phyloP scores from a whole-genome alignment of 1,140 invertebrate species.

The Brachystomella parvula region DNA sequence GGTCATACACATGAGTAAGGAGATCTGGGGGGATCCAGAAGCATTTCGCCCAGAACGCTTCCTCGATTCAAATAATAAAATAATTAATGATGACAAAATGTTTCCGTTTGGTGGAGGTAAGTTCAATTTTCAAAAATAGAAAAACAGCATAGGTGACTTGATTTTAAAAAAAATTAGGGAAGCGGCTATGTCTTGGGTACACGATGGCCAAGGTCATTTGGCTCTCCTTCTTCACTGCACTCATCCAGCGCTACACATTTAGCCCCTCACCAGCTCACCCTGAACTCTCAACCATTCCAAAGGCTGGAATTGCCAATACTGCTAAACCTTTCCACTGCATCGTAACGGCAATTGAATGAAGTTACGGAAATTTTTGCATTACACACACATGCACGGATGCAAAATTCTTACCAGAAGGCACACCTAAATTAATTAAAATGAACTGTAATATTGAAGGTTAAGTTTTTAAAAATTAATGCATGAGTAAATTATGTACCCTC shows the following conservation, averaged over 20 bases:
- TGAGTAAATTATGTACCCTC: not conserved
- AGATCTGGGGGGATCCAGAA: conserved; percentile 44
- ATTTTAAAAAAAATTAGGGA: conserved; percentile 1
- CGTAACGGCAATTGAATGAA: not conserved
- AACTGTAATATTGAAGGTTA: too few relatives aligned
- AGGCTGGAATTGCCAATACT: conserved; percentile 4
- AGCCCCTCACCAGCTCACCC: not conserved
- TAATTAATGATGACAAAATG: conserved; percentile 13
- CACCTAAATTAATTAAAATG: too few relatives aligned
- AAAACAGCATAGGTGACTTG: not conserved
- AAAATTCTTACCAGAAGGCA: too few relatives aligned
- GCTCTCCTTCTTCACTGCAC: not conserved
- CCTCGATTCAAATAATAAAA: conserved; percentile 35
- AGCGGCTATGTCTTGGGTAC: conserved; percentile 1
- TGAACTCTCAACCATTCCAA: not conserved
- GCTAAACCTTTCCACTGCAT: conserved; percentile 12
- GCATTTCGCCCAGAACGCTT: conserved; percentile 47
- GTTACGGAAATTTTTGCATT: too few relatives aligned
- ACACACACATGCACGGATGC: too few relatives aligned
- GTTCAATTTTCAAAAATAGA: too few relatives aligned
- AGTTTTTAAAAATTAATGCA: too few relatives aligned
- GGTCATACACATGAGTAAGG: conserved; percentile 43
- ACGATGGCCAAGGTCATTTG: conserved; percentile 10
- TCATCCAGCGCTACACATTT: conserved; percentile 13
- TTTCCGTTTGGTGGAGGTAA: conserved; percentile 12